phyloP scores from a whole-genome alignment of 2,113 vertebrate species.

The Oreochromis spilurus region DNA sequence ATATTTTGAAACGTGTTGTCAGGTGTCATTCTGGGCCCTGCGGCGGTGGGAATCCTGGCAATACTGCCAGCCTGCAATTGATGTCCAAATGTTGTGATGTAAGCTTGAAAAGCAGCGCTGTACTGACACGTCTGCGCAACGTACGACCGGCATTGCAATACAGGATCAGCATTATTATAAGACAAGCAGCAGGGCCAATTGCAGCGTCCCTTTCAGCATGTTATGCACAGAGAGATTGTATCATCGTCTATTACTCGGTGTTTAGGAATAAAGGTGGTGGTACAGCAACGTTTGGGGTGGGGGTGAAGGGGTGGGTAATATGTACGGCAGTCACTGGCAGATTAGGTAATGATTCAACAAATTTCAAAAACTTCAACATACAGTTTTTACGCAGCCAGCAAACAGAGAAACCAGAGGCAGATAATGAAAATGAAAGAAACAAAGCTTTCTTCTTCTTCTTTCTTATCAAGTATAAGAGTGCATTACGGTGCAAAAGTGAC shows the following conservation, averaged over 20 bases:
- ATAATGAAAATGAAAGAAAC: background rate
- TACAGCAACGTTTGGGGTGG: background rate
- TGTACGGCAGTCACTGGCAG: background rate
- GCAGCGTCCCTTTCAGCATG: background rate
- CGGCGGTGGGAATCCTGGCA: background rate
- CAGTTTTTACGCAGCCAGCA: background rate
- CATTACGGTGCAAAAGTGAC: conserved; percentile 1
- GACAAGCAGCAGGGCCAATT: background rate
- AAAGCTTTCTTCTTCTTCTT: background rate
- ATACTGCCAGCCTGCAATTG: background rate
- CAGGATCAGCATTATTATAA: too few relatives aligned
- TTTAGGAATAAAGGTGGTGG: background rate
- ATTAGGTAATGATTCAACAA: conserved; percentile 34
- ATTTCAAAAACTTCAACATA: background rate
- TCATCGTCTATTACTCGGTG: background rate
- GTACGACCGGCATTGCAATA: background rate
- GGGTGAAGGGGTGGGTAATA: background rate
- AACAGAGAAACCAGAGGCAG: background rate
- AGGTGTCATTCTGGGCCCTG: conserved; percentile 29
- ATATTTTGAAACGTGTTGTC: background rate
- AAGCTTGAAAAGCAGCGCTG: background rate
- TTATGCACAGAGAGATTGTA: background rate
- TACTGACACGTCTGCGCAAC: background rate
- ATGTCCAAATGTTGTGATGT: conserved; percentile 39
- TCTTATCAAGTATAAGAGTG: background rate